Evolutionary conservation across 2,888 invertebrate species (phyloP).

Genomic region (Nudaria mundana): DNA sequence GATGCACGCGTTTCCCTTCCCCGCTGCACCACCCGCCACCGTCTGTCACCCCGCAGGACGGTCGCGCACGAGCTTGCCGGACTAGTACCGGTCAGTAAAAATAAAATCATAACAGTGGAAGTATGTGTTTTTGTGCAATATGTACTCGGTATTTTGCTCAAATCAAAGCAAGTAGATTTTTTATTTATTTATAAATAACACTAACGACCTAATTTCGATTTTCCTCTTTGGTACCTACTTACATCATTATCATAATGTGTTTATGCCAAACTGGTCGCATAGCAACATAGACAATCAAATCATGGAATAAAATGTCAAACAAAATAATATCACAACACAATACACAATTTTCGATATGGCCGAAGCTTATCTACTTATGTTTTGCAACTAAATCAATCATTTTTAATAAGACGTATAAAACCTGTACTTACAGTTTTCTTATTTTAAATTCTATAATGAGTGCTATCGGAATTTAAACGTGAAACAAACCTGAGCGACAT

Average conservation of each 20-base stretch:
- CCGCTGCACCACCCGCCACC: too few relatives aligned
- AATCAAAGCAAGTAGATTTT: too few relatives aligned
- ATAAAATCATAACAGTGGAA: too few relatives aligned
- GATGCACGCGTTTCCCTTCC: too few relatives aligned
- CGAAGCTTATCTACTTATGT: slow-evolving; percentile 9
- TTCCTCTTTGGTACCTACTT: slow-evolving; percentile 11
- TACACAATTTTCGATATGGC: slow-evolving; percentile 18
- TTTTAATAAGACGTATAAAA: background rate
- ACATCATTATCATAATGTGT: slow-evolving; percentile 1
- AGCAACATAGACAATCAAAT: slow-evolving; percentile 8
- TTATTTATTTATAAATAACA: background rate
- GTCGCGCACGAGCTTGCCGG: too few relatives aligned
- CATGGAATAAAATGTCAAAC: slow-evolving; percentile 12
- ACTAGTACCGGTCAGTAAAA: too few relatives aligned
- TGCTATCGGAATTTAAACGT: background rate
- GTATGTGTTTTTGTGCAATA: too few relatives aligned
- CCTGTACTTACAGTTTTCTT: background rate
- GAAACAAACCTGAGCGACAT: background rate
- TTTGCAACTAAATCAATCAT: slow-evolving; percentile 6
- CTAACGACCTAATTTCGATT: background rate
- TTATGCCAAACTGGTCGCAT: slow-evolving; percentile 12
- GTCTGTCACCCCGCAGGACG: too few relatives aligned
- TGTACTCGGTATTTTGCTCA: too few relatives aligned
- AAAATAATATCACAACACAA: slow-evolving; percentile 1
- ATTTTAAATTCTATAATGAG: background rate